A percentile compares a stretch with the other conserved stretches of the same genome.
Evolutionary conservation across 2,113 vertebrate species (phyloP).

Genomic region (Hoplias malabaricus): DNA sequence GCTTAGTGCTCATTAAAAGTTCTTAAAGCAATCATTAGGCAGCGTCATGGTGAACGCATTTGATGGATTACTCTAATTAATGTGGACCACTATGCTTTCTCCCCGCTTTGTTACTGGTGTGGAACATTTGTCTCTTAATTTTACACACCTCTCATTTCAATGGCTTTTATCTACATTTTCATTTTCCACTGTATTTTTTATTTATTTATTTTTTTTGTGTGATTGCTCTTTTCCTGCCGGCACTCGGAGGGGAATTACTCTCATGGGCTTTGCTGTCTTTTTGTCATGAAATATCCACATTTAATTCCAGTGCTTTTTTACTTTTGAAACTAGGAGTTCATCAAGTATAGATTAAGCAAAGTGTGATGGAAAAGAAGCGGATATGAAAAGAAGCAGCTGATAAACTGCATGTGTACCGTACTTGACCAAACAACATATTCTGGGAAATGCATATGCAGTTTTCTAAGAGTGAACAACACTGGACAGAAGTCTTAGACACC

Average conservation of each 20-base stretch:
- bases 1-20: constrained; percentile 46
- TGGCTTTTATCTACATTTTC: constrained; percentile 4
- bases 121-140: constrained; percentile 42
- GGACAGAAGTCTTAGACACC: too few species aligned
- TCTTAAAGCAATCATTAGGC: constrained; percentile 49
- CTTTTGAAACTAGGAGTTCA: neutral
- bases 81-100: constrained; percentile 36
- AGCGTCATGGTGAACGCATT: constrained; percentile 39
- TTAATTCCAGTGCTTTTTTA: neutral
- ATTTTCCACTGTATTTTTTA: neutral
- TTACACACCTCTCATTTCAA: constrained; percentile 26
- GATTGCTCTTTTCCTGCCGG: neutral
- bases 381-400: too few species aligned
- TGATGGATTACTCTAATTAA: constrained; percentile 60
- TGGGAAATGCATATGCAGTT: too few species aligned
- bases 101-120: constrained; percentile 26
- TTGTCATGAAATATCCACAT: neutral
- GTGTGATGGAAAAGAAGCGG: neutral
- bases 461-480: too few species aligned
- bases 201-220: neutral
- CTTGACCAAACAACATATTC: too few species aligned
- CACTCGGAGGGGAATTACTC: neutral
- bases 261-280: neutral
- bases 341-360: too few species aligned
- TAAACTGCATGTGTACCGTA: too few species aligned